These are phyloP conservation scores for Schizotus pectinicornis DNA, from an alignment of 2,888 invertebrate genomes.

Conservation along the genomic window DNA sequence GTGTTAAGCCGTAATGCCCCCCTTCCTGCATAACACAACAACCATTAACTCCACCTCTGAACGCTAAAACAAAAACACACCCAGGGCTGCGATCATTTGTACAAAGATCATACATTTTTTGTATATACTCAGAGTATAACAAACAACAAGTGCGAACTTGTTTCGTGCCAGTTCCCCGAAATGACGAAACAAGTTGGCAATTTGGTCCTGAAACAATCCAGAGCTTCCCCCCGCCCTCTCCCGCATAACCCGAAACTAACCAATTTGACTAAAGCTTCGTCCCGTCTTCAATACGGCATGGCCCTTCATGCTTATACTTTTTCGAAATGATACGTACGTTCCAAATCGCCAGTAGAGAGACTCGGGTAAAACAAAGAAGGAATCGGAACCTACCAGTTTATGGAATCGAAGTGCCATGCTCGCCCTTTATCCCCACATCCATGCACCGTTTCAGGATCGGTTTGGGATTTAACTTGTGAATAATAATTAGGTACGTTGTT, in stretches of 20 bases:
- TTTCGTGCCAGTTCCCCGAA: background rate
- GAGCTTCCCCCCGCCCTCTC: conserved; percentile 9
- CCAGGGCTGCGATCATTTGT: conserved; percentile 43
- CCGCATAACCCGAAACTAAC: background rate
- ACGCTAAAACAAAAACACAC: conserved; percentile 22
- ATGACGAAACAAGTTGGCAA: conserved; percentile 22
- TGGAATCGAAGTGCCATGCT: conserved; percentile 57
- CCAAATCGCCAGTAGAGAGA: conserved; percentile 43
- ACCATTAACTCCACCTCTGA: conserved; percentile 27
- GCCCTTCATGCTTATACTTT: conserved; percentile 55
- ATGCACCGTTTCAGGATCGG: conserved; percentile 48
- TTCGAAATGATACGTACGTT: conserved; percentile 36
- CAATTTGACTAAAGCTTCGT: background rate
- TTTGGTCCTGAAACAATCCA: conserved; percentile 36
- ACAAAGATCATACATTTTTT: conserved; percentile 27
- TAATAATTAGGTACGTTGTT: conserved; percentile 28
- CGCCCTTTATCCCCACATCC: conserved; percentile 38
- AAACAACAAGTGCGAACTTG: conserved; percentile 11
- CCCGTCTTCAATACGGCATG: conserved; percentile 52
- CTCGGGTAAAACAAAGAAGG: conserved; percentile 38
- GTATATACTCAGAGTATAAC: conserved; percentile 23
- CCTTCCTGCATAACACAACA: conserved; percentile 31
- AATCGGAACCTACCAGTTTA: conserved; percentile 56
- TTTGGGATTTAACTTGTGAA: conserved; percentile 41
- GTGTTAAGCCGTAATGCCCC: conserved; percentile 55